Evolutionary conservation across 2,797 vertebrate genomes (phyloP).

Genomic region (Parauchenoglanis punctatus): DNA sequence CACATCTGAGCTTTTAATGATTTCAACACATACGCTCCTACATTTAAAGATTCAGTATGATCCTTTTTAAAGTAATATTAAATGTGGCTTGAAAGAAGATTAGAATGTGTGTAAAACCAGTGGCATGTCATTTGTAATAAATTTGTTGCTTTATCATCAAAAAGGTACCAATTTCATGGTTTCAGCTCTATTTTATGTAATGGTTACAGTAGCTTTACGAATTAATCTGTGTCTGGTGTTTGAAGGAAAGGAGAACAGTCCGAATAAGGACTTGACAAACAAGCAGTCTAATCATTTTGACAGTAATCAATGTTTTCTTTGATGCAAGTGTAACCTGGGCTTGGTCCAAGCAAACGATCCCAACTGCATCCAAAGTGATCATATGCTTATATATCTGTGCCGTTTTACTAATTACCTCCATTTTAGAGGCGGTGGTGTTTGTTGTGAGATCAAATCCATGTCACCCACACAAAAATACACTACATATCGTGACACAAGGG

Average conservation of each 20-base stretch:
- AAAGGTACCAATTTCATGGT: background rate
- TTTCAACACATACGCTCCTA: background rate
- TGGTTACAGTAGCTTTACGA: conserved; percentile 9
- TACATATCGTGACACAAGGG: background rate
- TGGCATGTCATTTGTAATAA: background rate
- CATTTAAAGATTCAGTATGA: background rate
- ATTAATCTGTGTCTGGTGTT: conserved; percentile 2
- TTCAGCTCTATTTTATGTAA: conserved; percentile 7
- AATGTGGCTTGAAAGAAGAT: background rate
- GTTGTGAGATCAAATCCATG: background rate
- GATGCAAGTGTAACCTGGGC: conserved; percentile 6
- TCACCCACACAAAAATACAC: background rate
- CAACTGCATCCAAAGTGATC: conserved; percentile 11
- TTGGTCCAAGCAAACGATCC: background rate
- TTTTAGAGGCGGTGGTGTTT: background rate
- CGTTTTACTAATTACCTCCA: background rate
- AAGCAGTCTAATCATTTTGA: conserved; percentile 13
- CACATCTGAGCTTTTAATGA: background rate
- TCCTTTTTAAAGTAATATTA: conserved; percentile 17
- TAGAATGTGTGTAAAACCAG: conserved; percentile 10
- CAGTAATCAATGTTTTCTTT: conserved; percentile 10
- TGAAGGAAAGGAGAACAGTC: conserved; percentile 5
- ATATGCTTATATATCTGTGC: background rate
- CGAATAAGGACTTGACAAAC: background rate
- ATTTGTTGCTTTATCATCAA: conserved; percentile 1